Conservation (phyloP, 2,888 invertebrate genomes). For the Scelioninae gen. 2 region DNA sequence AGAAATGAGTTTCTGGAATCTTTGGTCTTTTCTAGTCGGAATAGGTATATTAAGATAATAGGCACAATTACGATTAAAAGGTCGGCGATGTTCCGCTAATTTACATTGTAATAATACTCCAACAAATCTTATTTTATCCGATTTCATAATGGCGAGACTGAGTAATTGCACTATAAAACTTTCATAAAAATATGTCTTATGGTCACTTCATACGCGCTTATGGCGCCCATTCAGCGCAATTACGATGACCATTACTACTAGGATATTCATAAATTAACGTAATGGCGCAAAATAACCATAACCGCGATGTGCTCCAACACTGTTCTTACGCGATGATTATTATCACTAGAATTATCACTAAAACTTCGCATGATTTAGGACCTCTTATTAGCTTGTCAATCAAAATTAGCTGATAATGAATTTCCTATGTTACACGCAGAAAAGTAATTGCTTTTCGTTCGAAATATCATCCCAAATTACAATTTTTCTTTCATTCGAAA, state of each 20-base stretch:
- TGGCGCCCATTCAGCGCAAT: constrained; percentile 34
- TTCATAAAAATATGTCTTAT: constrained; percentile 44
- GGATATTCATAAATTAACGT: constrained; percentile 38
- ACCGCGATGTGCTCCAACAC: constrained; percentile 3
- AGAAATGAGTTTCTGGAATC: neutral
- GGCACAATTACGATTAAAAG: constrained; percentile 28
- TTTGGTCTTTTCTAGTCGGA: constrained; percentile 3
- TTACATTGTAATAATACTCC: constrained; percentile 41
- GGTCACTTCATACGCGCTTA: constrained; percentile 31
- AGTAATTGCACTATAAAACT: too few species aligned
- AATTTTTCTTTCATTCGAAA: too few species aligned
- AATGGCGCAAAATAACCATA: constrained; percentile 34
- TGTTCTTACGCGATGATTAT: constrained; percentile 4
- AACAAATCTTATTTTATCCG: too few species aligned
- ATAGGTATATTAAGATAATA: constrained; percentile 15
- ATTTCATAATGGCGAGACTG: too few species aligned
- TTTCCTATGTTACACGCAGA: too few species aligned
- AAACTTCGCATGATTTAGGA: constrained; percentile 1
- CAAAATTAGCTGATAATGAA: too few species aligned
- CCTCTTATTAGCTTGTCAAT: neutral
- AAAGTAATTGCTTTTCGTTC: too few species aligned
- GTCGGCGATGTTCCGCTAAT: constrained; percentile 7
- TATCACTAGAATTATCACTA: constrained; percentile 29
- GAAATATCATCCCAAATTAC: too few species aligned
- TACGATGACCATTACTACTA: constrained; percentile 29